Conservation (phyloP, 2,888 invertebrate species). For the Clitarchus hookeri region DNA sequence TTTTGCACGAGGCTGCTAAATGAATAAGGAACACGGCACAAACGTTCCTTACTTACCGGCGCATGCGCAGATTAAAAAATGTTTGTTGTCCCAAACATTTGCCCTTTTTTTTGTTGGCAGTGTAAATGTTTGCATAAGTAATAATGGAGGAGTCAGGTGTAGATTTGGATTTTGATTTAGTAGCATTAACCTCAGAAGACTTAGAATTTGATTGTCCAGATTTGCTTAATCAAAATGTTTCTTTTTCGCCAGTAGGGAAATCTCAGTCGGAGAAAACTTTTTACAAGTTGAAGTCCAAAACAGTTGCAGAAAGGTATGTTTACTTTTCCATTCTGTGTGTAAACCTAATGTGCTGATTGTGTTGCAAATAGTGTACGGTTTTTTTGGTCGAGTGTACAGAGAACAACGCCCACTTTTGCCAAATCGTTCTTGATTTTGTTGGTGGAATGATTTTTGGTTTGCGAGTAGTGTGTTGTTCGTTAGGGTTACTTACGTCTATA, state of each 20-base stretch:
- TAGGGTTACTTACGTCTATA: too few species aligned
- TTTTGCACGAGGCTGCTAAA: too few species aligned
- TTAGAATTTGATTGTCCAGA: neutral
- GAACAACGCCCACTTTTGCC: conserved; percentile 5
- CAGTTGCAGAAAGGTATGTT: neutral
- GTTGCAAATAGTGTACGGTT: neutral
- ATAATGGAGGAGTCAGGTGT: conserved; percentile 14
- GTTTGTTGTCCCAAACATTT: too few species aligned
- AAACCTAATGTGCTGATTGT: neutral
- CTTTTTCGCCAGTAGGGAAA: neutral
- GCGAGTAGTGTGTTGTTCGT: too few species aligned
- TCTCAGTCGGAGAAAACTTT: neutral
- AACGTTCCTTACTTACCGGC: too few species aligned
- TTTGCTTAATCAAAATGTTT: neutral
- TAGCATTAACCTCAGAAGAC: neutral
- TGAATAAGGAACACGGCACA: too few species aligned
- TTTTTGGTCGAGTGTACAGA: neutral
- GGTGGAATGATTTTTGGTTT: too few species aligned
- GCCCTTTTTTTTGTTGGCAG: too few species aligned
- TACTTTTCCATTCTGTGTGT: neutral
- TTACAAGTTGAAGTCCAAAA: neutral
- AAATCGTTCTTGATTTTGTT: neutral
- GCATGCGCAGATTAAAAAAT: too few species aligned
- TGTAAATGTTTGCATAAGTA: neutral
- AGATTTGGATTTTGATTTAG: conserved; percentile 7